phyloP scores from a whole-genome alignment of 2,888 invertebrate species.

The Drosophila eohydei region DNA sequence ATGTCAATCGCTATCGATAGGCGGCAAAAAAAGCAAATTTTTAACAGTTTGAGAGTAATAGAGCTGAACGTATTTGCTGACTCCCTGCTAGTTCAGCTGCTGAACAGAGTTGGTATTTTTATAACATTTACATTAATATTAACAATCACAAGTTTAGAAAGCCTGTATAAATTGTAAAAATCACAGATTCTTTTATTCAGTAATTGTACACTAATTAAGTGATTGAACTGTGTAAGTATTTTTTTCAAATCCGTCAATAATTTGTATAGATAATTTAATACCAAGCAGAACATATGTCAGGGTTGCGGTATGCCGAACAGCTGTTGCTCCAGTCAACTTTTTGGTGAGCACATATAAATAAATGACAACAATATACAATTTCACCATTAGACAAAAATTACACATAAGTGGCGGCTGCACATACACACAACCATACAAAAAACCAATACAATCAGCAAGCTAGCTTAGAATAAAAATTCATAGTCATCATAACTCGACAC shows the following conservation, averaged over 20 bases:
- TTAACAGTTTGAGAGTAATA: neutral
- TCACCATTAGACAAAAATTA: conserved; percentile 71
- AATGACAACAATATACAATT: conserved; percentile 61
- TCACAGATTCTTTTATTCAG: neutral
- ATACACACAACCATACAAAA: conserved; percentile 3
- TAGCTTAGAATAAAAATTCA: conserved; percentile 49
- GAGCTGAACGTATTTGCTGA: neutral
- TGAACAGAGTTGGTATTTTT: neutral
- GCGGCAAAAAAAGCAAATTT: neutral
- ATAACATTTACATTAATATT: neutral
- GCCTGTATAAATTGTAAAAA: neutral
- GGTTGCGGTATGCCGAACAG: conserved; percentile 42
- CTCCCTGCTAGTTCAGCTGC: neutral
- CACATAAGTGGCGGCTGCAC: conserved; percentile 35
- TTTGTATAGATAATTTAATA: conserved; percentile 18
- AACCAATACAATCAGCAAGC: conserved; percentile 22
- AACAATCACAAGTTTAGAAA: neutral
- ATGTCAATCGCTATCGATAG: neutral
- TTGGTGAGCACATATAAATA: conserved; percentile 57
- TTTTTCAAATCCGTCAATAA: conserved; percentile 16
- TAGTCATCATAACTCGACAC: conserved; percentile 68
- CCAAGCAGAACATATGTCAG: conserved; percentile 37
- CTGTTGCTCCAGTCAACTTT: conserved; percentile 43
- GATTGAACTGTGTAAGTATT: neutral
- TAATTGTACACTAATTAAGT: neutral